Evolutionary conservation across 2,113 vertebrate species (phyloP).

Genomic region (Panthera leo): DNA sequence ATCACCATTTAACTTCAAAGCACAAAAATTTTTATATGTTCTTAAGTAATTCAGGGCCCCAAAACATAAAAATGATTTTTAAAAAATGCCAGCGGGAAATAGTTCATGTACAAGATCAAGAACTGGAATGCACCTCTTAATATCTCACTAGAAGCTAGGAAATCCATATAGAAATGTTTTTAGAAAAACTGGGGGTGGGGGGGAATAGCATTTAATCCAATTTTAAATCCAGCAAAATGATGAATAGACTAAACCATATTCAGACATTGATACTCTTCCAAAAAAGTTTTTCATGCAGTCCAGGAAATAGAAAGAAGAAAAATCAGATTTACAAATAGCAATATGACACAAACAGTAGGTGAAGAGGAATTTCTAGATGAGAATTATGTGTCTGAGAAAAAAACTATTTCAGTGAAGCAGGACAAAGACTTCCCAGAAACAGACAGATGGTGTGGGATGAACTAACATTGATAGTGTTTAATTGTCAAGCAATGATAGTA

Average conservation of each 20-base stretch:
- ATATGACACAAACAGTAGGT: not conserved
- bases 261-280: not conserved
- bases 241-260: not conserved
- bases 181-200: not conserved
- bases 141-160: not conserved
- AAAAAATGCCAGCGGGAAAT: not conserved
- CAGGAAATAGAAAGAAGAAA: not conserved
- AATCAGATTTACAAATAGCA: not conserved
- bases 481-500: not conserved
- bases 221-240: not conserved
- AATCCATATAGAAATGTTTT: not conserved
- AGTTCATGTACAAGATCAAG: not conserved
- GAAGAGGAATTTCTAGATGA: not conserved
- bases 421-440: not conserved
- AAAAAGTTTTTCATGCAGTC: not conserved
- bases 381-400: not conserved
- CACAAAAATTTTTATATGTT: not conserved
- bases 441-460: not conserved
- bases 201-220: not conserved
- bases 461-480: not conserved
- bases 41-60: not conserved
- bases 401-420: not conserved
- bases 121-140: not conserved
- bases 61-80: not conserved
- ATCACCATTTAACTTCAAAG: not conserved